Percentiles rank a stretch among this genome's conserved stretches.
These are phyloP conservation scores for Phrynocephalus versicolor DNA, from an alignment of 2,113 vertebrate genomes.

Conservation along the genomic window DNA sequence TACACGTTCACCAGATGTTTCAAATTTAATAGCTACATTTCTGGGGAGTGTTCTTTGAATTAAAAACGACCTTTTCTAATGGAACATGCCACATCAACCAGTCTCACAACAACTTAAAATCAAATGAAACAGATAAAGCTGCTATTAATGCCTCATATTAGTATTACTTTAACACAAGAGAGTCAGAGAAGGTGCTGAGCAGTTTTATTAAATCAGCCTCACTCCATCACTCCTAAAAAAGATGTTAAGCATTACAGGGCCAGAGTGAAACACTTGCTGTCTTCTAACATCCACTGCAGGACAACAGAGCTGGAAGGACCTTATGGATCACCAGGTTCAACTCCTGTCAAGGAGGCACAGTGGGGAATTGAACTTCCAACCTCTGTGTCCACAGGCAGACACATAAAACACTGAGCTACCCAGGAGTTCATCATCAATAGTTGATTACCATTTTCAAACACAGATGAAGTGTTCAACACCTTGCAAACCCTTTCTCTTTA, in stretches of 20 bases:
- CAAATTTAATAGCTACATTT: slow-evolving; percentile 5
- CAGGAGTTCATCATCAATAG: too few relatives aligned
- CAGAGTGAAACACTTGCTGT: not conserved
- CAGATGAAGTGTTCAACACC: too few relatives aligned
- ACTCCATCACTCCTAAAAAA: too few relatives aligned
- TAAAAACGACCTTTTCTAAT: not conserved
- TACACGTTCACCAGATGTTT: not conserved
- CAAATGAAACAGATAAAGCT: not conserved
- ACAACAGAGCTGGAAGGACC: too few relatives aligned
- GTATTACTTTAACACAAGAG: not conserved
- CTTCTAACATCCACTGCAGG: not conserved
- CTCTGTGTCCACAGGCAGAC: too few relatives aligned
- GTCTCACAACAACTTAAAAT: slow-evolving; percentile 4
- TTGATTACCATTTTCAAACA: too few relatives aligned
- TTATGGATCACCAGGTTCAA: too few relatives aligned
- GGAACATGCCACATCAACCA: not conserved
- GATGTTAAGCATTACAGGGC: not conserved
- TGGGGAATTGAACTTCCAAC: too few relatives aligned
- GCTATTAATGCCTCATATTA: not conserved
- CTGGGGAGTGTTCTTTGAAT: not conserved
- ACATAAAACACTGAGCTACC: too few relatives aligned
- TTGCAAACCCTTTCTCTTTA: too few relatives aligned
- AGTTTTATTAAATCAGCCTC: not conserved
- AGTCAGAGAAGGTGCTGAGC: not conserved
- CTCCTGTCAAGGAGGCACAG: too few relatives aligned